Evolutionary conservation across 2,797 vertebrate genomes (phyloP), one percentile per base, ranked within the genome.

Genomic region (Sebastes paucispinis): DNA sequence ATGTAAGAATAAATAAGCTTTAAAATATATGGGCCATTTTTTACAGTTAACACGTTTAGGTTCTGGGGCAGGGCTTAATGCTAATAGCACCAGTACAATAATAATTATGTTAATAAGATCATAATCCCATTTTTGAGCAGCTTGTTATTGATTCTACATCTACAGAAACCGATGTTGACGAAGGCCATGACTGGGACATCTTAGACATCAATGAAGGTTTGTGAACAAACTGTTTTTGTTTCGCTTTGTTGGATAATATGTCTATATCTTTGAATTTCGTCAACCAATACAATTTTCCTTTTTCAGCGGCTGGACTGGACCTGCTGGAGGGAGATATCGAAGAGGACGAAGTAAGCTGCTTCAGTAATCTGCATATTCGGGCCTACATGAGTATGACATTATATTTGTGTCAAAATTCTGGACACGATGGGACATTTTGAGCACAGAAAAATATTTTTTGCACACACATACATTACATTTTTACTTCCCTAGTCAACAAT

Each of bases 301-400:
- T 39, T 88, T 66, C 85, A 97, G 97, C 79, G 79, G 92, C 96
- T 80, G 95, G 95, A n/a, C 89, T 97, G 81, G 87, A 97, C 68
- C 93, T 98, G 89, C 91, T 96, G 86, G 97, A 98, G 75, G 98
- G 97, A 79, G 97, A 98, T 81, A 97, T 98, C 64, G 90, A 69
- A 71, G 77, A 93, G 59, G 82, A 93, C 2, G n/a, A 31, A 82
- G 97, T 98, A 69, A 95, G 96, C 6, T 10, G 11, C 22, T 63
- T 24, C 20, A 34, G 5, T 13, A 18, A 54, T 50, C 57, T 62
- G 22, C 22, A 54, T 8, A n/a, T 69, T 8, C 13, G 12, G 16
- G 22, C 43, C 8, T 27, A 29, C 24, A 3, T 63, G 22, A 29
- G 1, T 34, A 11, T 3, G 1, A 6, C 5, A 18, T 54, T 20